These are phyloP conservation scores for Acanthosepion esculentum DNA, from an alignment of 2,888 invertebrate genomes.

Conservation along the genomic window DNA sequence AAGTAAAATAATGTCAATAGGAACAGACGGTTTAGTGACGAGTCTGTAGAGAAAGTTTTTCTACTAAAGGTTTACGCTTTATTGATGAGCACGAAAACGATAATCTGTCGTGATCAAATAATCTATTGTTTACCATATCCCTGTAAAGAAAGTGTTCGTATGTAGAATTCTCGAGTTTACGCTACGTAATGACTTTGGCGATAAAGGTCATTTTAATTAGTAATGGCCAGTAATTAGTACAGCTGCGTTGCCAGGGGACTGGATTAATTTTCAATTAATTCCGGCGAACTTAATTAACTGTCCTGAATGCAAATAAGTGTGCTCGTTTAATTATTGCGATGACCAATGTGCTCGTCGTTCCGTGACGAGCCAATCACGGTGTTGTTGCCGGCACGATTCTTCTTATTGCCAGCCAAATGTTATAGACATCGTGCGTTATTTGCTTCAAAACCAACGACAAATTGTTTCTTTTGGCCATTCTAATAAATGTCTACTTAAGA, in stretches of 20 bases:
- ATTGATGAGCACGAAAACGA: too few species aligned
- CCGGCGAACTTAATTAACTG: not conserved
- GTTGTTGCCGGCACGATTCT: not conserved
- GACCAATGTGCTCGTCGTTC: not conserved
- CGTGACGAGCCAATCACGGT: not conserved
- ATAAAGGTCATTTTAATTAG: not conserved
- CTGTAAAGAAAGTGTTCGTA: not conserved
- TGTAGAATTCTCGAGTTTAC: not conserved
- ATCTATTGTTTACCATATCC: not conserved
- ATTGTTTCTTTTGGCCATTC: not conserved
- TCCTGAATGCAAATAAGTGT: not conserved
- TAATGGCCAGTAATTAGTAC: slow-evolving; percentile 5
- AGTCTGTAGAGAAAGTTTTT: too few species aligned
- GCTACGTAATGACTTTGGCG: not conserved
- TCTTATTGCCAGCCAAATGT: not conserved
- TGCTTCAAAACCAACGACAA: not conserved
- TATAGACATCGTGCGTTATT: not conserved
- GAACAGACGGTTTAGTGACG: too few species aligned
- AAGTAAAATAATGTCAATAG: too few species aligned
- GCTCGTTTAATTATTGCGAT: not conserved
- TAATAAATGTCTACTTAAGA: not conserved
- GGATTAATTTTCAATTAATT: not conserved
- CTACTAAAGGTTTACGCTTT: too few species aligned
- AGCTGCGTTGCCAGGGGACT: not conserved
- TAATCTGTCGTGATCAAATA: not conserved